These are phyloP conservation scores for Coelopa frigida DNA, from an alignment of 1,140 invertebrate species.

Conservation along the genomic window DNA sequence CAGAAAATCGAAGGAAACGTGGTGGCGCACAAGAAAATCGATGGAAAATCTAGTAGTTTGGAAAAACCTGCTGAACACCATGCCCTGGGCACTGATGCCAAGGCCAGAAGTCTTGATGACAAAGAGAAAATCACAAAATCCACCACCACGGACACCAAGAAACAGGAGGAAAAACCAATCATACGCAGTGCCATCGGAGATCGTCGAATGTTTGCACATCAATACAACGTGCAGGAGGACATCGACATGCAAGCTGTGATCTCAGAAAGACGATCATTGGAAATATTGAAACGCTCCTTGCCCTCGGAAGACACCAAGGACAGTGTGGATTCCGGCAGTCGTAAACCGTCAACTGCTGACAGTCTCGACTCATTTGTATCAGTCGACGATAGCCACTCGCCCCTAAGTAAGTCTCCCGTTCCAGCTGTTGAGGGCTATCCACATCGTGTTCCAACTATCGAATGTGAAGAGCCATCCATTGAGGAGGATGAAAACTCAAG, in stretches of 20 bases:
- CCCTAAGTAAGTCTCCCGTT: conserved; percentile 34
- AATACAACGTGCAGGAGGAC: conserved; percentile 44
- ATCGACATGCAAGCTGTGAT: conserved; percentile 56
- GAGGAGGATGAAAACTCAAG: conserved; percentile 38
- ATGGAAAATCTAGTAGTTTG: conserved; percentile 51
- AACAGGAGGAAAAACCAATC: conserved; percentile 27
- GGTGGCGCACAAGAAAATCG: conserved; percentile 51
- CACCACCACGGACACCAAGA: conserved; percentile 23
- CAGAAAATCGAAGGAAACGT: conserved; percentile 55
- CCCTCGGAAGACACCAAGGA: conserved; percentile 40
- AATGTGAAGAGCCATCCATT: conserved; percentile 40
- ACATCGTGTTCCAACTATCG: conserved; percentile 40
- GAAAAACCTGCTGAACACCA: conserved; percentile 47
- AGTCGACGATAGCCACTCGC: conserved; percentile 35
- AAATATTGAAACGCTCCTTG: conserved; percentile 42
- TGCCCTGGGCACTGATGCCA: conserved; percentile 49
- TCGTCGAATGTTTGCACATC: conserved; percentile 41
- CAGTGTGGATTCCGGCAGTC: conserved; percentile 40
- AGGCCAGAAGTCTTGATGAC: conserved; percentile 54
- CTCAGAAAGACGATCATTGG: conserved; percentile 53
- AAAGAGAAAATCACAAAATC: conserved; percentile 18
- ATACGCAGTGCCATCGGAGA: conserved; percentile 33
- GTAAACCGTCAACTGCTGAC: conserved; percentile 52
- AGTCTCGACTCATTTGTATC: conserved; percentile 50
- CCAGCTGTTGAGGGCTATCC: conserved; percentile 23